Percentiles rank a stretch among this genome's conserved stretches.
phyloP scores from a whole-genome alignment of 2,113 vertebrate genomes.

The Herpailurus yagouaroundi region DNA sequence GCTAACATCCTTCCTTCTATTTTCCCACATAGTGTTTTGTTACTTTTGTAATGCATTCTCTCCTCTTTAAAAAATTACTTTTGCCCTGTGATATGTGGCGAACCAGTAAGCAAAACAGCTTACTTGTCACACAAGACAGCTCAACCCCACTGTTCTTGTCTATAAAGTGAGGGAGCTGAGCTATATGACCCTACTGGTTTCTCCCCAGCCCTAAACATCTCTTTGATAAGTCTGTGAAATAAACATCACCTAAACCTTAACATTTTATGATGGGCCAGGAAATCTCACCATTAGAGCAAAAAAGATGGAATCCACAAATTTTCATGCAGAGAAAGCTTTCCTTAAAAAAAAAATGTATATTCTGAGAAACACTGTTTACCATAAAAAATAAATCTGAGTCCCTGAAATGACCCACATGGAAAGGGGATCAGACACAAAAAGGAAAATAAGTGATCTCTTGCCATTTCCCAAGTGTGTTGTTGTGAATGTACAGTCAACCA shows the following conservation, averaged over 20 bases:
- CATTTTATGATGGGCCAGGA: not conserved
- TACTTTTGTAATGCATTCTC: not conserved
- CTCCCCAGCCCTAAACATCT: not conserved
- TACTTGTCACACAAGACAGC: not conserved
- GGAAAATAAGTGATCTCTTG: not conserved
- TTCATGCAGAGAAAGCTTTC: constrained; percentile 16
- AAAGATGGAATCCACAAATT: not conserved
- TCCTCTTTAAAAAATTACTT: not conserved
- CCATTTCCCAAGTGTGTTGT: not conserved
- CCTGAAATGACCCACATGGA: not conserved
- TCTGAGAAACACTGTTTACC: constrained; percentile 42
- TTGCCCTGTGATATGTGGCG: not conserved
- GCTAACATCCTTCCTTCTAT: not conserved
- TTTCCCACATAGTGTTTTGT: not conserved
- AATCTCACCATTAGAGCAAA: constrained; percentile 8
- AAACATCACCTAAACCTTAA: not conserved
- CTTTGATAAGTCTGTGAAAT: constrained; percentile 31
- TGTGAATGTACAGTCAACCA: not conserved
- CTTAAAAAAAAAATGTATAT: not conserved
- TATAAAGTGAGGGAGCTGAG: not conserved
- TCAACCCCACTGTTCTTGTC: not conserved
- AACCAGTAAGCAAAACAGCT: not conserved
- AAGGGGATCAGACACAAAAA: not conserved
- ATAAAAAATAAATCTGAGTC: not conserved
- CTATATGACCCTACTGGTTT: not conserved